Percentiles rank a stretch among this genome's conserved stretches.
Evolutionary conservation across 2,113 vertebrate species (phyloP).

Genomic region (Pelmatolapia mariae): DNA sequence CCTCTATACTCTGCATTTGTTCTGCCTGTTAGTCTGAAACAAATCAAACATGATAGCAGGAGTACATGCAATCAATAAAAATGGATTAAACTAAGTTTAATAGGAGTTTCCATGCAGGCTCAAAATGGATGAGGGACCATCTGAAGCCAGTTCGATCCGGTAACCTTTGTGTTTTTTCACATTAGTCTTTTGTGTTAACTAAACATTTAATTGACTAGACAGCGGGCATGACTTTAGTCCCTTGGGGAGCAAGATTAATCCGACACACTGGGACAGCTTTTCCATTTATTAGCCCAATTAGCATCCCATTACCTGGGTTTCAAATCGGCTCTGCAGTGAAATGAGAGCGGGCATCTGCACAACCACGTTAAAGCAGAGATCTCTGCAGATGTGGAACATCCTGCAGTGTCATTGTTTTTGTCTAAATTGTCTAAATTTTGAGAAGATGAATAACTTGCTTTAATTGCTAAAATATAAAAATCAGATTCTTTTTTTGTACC

Average conservation of each 20-base stretch:
- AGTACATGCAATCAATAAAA: neutral
- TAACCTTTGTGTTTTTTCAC: slow-evolving; percentile 10
- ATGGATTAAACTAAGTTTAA: neutral
- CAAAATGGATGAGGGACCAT: neutral
- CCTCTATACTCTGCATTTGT: neutral
- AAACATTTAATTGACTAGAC: slow-evolving; percentile 9
- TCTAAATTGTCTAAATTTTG: neutral
- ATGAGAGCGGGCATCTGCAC: neutral
- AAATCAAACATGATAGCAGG: neutral
- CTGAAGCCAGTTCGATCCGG: neutral
- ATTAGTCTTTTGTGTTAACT: neutral
- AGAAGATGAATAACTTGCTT: neutral
- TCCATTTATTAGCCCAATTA: slow-evolving; percentile 15
- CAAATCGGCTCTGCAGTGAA: neutral
- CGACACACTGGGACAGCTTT: neutral
- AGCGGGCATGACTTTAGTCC: neutral
- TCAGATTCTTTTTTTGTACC: neutral
- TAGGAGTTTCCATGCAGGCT: neutral
- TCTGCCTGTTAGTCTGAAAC: neutral
- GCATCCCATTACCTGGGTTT: neutral
- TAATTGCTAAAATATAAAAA: neutral
- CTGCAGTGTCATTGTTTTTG: neutral
- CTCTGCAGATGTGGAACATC: neutral
- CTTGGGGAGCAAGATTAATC: slow-evolving; percentile 5
- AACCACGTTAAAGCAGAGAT: neutral